Conservation (phyloP, 2,113 vertebrate genomes). For the Atractosteus spatula region DNA sequence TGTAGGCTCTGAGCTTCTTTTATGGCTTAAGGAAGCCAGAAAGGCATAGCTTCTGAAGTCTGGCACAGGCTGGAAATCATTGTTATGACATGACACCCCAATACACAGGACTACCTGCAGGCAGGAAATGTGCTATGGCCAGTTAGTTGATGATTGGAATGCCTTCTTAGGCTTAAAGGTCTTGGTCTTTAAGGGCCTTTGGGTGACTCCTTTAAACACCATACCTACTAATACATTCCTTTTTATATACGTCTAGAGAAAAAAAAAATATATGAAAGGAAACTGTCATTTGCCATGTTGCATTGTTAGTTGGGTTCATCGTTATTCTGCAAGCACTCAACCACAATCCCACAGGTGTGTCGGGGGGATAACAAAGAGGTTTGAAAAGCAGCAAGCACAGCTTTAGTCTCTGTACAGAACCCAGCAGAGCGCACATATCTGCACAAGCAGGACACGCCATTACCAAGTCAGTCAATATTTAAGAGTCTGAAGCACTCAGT, state of each 20-base stretch:
- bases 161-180: conserved; percentile 40
- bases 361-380: not conserved
- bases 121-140: conserved; percentile 43
- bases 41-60: conserved; percentile 45
- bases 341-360: conserved; percentile 2
- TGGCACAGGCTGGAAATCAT: conserved; percentile 39
- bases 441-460: not conserved
- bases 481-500: not conserved
- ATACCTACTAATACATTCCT: too few species aligned
- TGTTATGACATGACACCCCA: conserved; percentile 45
- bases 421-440: conserved; percentile 14
- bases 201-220: too few species aligned
- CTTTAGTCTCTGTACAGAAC: not conserved
- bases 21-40: conserved; percentile 57
- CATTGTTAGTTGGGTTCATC: too few species aligned
- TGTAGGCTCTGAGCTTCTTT: conserved; percentile 47
- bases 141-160: conserved; percentile 12
- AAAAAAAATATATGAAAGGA: too few species aligned
- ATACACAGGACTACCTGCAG: conserved; percentile 44
- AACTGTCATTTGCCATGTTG: too few species aligned
- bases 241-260: too few species aligned
- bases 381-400: not conserved
- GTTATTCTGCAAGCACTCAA: too few species aligned
- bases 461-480: conserved; percentile 13
- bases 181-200: conserved; percentile 39